Base-by-base conservation (phyloP, 2,888 invertebrate species). In the Pseudococcus jackbeardsleyi region DNA sequence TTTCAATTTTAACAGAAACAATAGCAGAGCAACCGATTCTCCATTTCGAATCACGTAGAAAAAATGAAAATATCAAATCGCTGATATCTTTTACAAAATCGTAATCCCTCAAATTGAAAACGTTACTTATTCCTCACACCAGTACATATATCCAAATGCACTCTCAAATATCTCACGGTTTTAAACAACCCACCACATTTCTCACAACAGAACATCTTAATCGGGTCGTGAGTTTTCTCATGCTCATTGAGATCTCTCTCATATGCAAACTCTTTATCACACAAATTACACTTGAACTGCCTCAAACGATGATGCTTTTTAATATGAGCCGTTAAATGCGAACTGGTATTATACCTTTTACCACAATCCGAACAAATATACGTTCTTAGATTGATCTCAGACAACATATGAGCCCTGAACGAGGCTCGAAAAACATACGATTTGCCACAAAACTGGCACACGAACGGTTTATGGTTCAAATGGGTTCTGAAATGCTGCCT, bases 231-330 rank as follows among this genome's bases (percentile, higher is more conserved):
- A 11, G 42, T 82, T 19, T 82, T 82, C 46, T 42, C 79, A 17
- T 82, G 79, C 8, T 82, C 79, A 4, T 42, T 39, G 33, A 82
- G 46, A 19, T 82, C 79, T 46, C 79, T 82, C 19, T 46, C 42
- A 12, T 82, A 82, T 12, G 79, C 79, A 17, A 82, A 82, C 46
- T 82, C 46, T 19, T 82, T 82, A 82, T 82, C 79, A n/a, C 79
- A 82, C 79, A n/a, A 0, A 9, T 26, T 11, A 22, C 79, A 82
- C 12, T 82, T 82, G 46, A 46, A 82, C 11, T 82, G 46, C 17
- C 46, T 82, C n/a, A 46, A n/a, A 19, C 79, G 46, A 46, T 82
- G 79, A 12, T 82, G 79, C 79, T 82, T 82, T 46, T 46, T 82
- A 5, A 19, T 82, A 82, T 82, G 79, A n/a, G 79, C 19, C 0